Evolutionary conservation across 2,113 vertebrate genomes (phyloP), one percentile per base, ranked within the genome.

Genomic region (Clarias gariepinus): DNA sequence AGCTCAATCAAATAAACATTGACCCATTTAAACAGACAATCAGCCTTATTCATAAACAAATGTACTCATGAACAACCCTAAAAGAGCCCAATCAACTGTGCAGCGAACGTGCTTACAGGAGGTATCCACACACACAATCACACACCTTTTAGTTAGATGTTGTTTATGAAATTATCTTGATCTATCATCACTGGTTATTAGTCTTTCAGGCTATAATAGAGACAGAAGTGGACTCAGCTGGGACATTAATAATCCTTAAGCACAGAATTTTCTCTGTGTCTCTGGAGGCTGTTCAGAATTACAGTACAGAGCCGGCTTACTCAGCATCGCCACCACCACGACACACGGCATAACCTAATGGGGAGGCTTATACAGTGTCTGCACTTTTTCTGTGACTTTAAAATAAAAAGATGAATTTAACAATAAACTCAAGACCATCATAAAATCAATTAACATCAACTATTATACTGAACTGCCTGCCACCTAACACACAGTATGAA

Each of bases 251-350:
- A 69, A 81, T 6, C 18, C 11, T 74, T 53, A 25, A 63, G 78
- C 36, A 74, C 63, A 25, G 2, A 41, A 68, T 81, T 61, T 82
- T 47, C 15, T 77, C 28, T 21, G 47, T 36, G 80, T 74, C 68
- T 10, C 68, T 52, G 47, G 58, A 85, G 86, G 78, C 57, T 83
- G 89, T 90, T 87, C 71, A 77, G 68, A 86, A 85, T 86, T 82
- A 85, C 16, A 85, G 55, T 80, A 57, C 78, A 79, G 85, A 25
- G 53, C 63, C 85, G 82, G 81, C 41, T 52, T 85, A 66, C 86
- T 64, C 36, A 53, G 83, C 83, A 77, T 19, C 58, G 30, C 21
- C 61, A 79, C 58, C 47, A 47, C 47, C 47, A 52, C 68, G 23
- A 36, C 55, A 58, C 69, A 78, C 12, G 10, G 57, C 4, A 21